A percentile compares a stretch with the other conserved stretches of the same genome.
Conservation (phyloP, 2,797 vertebrate genomes). For the Austrolebias charrua region DNA sequence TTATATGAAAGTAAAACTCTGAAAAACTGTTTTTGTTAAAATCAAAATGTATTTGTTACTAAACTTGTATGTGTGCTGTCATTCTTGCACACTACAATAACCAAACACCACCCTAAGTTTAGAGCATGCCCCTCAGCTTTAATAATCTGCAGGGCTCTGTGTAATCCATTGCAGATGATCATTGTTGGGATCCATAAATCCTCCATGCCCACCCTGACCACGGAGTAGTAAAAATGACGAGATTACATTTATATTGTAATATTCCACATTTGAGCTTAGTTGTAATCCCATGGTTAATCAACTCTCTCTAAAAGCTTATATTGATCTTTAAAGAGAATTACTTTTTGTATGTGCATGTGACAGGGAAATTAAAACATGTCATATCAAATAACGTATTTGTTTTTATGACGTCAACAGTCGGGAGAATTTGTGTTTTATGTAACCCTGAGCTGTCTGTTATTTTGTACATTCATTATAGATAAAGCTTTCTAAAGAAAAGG, state of each 20-base stretch:
- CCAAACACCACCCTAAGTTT: neutral
- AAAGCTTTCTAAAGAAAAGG: constrained; percentile 40
- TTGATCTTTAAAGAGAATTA: constrained; percentile 62
- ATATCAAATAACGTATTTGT: constrained; percentile 17
- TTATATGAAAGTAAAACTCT: neutral
- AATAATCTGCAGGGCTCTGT: constrained; percentile 32
- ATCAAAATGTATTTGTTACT: neutral
- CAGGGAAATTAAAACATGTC: neutral
- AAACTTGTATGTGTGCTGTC: neutral
- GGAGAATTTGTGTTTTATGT: constrained; percentile 29
- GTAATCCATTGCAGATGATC: constrained; percentile 58
- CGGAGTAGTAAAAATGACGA: constrained; percentile 67
- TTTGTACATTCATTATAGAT: constrained; percentile 69
- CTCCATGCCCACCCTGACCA: constrained; percentile 47
- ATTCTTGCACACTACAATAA: neutral
- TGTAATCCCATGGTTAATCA: constrained; percentile 79
- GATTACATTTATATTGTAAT: constrained; percentile 75
- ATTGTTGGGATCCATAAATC: constrained; percentile 42
- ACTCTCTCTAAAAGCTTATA: constrained; percentile 61
- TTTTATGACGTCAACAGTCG: constrained; percentile 7
- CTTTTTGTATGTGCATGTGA: neutral
- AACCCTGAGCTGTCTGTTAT: constrained; percentile 64
- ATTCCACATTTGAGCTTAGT: constrained; percentile 59
- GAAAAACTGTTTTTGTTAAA: neutral
- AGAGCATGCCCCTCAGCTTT: constrained; percentile 12